Conservation (phyloP, 2,797 vertebrate species). For the Macroramphosus scolopax region DNA sequence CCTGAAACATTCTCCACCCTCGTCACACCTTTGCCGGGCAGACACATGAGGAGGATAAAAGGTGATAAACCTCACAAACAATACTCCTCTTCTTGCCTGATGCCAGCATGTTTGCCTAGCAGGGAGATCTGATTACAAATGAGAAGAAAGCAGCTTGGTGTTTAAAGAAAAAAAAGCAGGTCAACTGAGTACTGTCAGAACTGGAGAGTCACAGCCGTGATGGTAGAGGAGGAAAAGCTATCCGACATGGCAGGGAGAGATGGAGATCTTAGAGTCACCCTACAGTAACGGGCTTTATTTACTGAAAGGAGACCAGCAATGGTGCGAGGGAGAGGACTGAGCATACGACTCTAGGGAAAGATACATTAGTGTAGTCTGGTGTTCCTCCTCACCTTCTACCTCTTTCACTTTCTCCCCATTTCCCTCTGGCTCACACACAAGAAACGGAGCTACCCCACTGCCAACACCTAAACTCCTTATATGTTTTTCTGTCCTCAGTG, state of each 20-base stretch:
- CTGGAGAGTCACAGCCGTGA: conserved; percentile 62
- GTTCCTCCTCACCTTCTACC: conserved; percentile 54
- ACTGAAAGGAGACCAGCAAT: conserved; percentile 43
- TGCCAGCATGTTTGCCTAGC: conserved; percentile 52
- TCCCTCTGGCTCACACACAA: conserved; percentile 53
- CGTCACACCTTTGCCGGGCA: conserved; percentile 54
- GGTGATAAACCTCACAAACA: conserved; percentile 69
- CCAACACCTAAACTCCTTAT: conserved; percentile 66
- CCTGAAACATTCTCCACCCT: conserved; percentile 53
- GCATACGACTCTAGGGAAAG: conserved; percentile 45
- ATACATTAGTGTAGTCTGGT: conserved; percentile 57
- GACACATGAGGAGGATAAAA: conserved; percentile 64
- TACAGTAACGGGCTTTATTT: conserved; percentile 67
- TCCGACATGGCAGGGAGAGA: conserved; percentile 45
- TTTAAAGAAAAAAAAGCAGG: conserved; percentile 74
- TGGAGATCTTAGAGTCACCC: conserved; percentile 45
- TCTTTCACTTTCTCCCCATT: conserved; percentile 26
- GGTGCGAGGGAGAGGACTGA: conserved; percentile 42
- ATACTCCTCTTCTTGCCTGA: conserved; percentile 60
- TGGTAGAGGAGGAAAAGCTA: conserved; percentile 56
- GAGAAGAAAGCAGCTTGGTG: conserved; percentile 71
- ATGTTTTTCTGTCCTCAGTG: conserved; percentile 77
- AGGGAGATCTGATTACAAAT: conserved; percentile 75
- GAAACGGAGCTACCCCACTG: conserved; percentile 54
- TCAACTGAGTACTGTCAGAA: conserved; percentile 67